Percentiles rank a stretch among this genome's conserved stretches.
Evolutionary conservation across 2,797 vertebrate genomes (phyloP).

Genomic region (Urosaurus nigricauda): DNA sequence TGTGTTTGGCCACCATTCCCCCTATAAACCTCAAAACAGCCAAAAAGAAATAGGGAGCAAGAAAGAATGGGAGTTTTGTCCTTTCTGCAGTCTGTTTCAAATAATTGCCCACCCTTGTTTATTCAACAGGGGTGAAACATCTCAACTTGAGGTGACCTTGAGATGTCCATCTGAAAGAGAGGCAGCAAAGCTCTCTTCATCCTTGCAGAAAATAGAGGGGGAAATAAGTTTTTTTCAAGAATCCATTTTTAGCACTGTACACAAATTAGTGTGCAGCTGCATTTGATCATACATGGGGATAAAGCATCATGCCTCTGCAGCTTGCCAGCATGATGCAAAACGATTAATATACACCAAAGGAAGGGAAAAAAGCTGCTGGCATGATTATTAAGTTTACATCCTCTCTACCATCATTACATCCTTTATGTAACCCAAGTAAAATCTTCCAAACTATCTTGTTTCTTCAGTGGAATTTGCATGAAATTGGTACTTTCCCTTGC

Average conservation of each 20-base stretch:
- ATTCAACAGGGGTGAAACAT: conserved; percentile 41
- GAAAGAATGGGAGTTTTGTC: conserved; percentile 33
- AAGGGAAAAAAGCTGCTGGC: conserved; percentile 49
- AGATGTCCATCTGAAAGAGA: conserved; percentile 33
- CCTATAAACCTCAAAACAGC: conserved; percentile 32
- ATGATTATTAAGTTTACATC: conserved; percentile 60
- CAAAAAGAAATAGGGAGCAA: conserved; percentile 11
- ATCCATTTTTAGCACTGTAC: conserved; percentile 48
- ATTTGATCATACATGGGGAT: conserved; percentile 53
- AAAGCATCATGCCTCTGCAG: conserved; percentile 45
- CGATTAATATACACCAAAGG: conserved; percentile 32
- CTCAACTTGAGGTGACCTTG: conserved; percentile 50
- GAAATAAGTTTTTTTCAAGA: conserved; percentile 39
- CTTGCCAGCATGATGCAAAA: conserved; percentile 56
- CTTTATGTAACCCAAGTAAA: conserved; percentile 56
- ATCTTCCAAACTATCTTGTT: conserved; percentile 51
- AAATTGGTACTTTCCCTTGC: conserved; percentile 54
- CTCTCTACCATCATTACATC: conserved; percentile 57
- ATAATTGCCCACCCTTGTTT: conserved; percentile 50
- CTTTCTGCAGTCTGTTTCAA: conserved; percentile 25
- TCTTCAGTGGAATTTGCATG: conserved; percentile 53
- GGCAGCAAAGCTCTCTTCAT: conserved; percentile 37
- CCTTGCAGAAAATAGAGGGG: conserved; percentile 16
- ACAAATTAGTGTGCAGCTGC: conserved; percentile 56
- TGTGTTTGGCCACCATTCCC: background rate